These are phyloP conservation scores for Crotalus viridis DNA, from an alignment of 2,113 vertebrate species.

Conservation along the genomic window DNA sequence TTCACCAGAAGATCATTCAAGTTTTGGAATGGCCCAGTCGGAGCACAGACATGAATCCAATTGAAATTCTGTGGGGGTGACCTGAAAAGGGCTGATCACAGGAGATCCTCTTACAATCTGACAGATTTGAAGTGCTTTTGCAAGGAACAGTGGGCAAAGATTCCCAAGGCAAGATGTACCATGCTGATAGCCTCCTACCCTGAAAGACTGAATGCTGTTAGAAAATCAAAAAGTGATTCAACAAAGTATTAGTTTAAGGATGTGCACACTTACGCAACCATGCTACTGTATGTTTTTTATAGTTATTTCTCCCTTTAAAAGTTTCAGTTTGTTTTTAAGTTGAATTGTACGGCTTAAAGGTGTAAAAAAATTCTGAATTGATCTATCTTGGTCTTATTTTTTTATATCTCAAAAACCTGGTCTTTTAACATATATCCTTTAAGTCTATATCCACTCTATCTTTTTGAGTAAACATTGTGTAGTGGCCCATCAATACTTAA, in stretches of 20 bases:
- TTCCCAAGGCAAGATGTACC: not conserved
- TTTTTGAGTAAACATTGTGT: not conserved
- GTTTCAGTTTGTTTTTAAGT: not conserved
- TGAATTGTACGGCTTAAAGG: not conserved
- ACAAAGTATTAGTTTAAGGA: not conserved
- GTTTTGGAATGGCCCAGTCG: not conserved
- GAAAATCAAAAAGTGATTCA: not conserved
- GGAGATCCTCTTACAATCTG: not conserved
- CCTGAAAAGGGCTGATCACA: not conserved
- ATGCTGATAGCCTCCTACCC: not conserved
- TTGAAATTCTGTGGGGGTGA: not conserved
- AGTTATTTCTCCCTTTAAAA: not conserved
- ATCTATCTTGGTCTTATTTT: not conserved
- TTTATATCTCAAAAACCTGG: not conserved
- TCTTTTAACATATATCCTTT: not conserved
- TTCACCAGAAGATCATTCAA: not conserved
- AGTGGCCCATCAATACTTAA: not conserved
- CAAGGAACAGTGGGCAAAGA: not conserved
- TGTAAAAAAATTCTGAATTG: not conserved
- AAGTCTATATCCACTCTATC: not conserved
- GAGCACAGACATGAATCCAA: not conserved
- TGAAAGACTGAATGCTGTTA: not conserved
- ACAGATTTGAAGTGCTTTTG: not conserved
- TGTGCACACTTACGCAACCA: not conserved
- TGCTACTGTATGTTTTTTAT: not conserved